Conservation (phyloP, 1,140 invertebrate genomes). For the Drosophila rhopaloa region DNA sequence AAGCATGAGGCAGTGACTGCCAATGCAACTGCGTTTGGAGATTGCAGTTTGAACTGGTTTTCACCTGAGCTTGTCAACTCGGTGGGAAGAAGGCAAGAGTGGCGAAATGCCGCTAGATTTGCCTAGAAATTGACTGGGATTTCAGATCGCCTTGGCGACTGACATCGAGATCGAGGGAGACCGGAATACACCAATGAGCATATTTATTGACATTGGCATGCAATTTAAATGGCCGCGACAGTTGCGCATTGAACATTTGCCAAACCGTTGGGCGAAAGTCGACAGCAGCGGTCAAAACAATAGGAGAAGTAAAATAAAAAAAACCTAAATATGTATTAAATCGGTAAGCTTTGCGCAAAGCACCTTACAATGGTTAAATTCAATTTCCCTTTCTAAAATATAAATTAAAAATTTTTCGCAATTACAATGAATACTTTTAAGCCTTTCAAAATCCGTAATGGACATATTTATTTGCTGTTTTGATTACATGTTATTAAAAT, state of each 20-base stretch:
- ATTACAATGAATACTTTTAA: too few species aligned
- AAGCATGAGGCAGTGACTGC: conserved; percentile 32
- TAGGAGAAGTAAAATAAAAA: background rate
- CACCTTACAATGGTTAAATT: too few species aligned
- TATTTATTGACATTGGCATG: conserved; percentile 44
- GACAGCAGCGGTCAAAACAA: conserved; percentile 16
- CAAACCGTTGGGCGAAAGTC: conserved; percentile 36
- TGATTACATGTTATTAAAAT: too few species aligned
- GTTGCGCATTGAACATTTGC: conserved; percentile 35
- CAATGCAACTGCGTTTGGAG: conserved; percentile 44
- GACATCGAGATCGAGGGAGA: background rate
- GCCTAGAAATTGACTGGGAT: conserved; percentile 15
- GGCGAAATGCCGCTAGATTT: conserved; percentile 25
- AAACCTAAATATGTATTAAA: background rate
- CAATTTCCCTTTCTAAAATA: too few species aligned
- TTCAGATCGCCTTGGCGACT: conserved; percentile 19
- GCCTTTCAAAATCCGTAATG: too few species aligned
- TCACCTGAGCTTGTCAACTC: conserved; percentile 41
- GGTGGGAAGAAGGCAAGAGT: background rate
- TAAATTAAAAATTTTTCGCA: too few species aligned
- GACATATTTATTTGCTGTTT: too few species aligned
- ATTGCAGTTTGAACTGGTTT: conserved; percentile 63
- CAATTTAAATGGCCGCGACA: conserved; percentile 43
- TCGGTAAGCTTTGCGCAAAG: too few species aligned
- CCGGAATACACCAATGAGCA: conserved; percentile 31